These are phyloP conservation scores for Ecdyonurus torrentis DNA, from an alignment of 2,888 invertebrate genomes.

Conservation along the genomic window DNA sequence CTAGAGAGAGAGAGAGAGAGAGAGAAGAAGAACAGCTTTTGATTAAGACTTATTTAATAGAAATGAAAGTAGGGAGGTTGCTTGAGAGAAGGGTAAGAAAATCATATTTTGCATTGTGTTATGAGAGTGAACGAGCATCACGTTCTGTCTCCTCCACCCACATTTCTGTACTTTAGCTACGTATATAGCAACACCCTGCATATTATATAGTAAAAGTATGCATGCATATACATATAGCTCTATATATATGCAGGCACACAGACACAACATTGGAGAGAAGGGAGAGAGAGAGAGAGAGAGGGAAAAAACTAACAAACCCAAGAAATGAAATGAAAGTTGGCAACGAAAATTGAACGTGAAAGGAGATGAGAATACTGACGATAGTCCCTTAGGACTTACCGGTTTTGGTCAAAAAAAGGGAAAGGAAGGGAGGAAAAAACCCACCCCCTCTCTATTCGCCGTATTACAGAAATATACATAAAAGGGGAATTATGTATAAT, in stretches of 20 bases:
- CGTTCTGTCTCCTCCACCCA: background rate
- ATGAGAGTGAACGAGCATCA: background rate
- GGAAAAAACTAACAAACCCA: background rate
- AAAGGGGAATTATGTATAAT: background rate
- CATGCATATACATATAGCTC: too few species aligned
- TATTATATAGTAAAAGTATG: too few species aligned
- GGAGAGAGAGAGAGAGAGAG: constrained; percentile 6
- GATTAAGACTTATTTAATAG: background rate
- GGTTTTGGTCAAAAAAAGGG: background rate
- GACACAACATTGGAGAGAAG: too few species aligned
- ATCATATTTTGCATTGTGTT: background rate
- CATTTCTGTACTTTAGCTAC: too few species aligned
- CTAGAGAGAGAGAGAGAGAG: background rate
- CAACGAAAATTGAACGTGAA: background rate
- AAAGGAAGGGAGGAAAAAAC: too few species aligned
- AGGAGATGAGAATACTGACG: background rate
- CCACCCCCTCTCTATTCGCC: background rate
- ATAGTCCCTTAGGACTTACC: background rate
- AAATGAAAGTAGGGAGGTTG: background rate
- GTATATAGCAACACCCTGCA: too few species aligned
- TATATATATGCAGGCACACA: too few species aligned
- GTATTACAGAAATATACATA: background rate
- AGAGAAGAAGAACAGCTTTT: background rate
- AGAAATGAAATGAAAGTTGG: background rate
- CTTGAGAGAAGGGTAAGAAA: background rate